Conservation (phyloP, 2,113 vertebrate species). For the Urocolius indicus region DNA sequence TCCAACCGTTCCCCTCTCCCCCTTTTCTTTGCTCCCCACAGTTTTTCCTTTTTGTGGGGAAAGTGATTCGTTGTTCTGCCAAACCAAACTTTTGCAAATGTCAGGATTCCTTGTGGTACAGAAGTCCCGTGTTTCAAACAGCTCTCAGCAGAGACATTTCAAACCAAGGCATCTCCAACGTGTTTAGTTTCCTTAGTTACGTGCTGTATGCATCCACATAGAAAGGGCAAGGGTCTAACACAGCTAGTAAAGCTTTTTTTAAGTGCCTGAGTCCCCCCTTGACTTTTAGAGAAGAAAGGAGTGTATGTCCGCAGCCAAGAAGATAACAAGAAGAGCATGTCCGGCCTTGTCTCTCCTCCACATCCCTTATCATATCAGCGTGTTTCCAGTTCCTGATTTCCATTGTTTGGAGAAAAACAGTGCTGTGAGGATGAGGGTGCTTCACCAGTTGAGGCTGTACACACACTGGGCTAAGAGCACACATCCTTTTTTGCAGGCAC, state of each 20-base stretch:
- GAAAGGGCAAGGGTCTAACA: neutral
- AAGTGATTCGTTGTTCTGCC: conserved; percentile 10
- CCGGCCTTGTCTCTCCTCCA: conserved; percentile 6
- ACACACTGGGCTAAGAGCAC: neutral
- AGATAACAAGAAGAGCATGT: neutral
- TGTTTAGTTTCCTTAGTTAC: conserved; percentile 56
- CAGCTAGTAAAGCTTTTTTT: conserved; percentile 25
- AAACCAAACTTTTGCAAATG: conserved; percentile 37
- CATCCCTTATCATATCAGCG: neutral
- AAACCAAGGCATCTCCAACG: conserved; percentile 37
- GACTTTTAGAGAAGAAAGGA: conserved; percentile 1
- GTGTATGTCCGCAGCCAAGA: neutral
- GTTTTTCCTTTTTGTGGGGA: neutral
- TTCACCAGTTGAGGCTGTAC: neutral
- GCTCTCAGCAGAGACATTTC: neutral
- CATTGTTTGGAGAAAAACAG: conserved; percentile 26
- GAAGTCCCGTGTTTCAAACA: neutral
- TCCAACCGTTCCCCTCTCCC: neutral
- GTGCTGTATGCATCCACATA: conserved; percentile 19
- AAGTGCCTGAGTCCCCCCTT: neutral
- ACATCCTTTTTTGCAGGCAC: neutral
- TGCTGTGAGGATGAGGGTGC: neutral
- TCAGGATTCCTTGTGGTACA: conserved; percentile 9
- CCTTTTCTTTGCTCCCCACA: neutral
- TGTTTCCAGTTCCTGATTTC: conserved; percentile 19